Evolutionary conservation across 2,888 invertebrate genomes (phyloP), one percentile per base, ranked within the genome.

Genomic region (Merodon equestris): DNA sequence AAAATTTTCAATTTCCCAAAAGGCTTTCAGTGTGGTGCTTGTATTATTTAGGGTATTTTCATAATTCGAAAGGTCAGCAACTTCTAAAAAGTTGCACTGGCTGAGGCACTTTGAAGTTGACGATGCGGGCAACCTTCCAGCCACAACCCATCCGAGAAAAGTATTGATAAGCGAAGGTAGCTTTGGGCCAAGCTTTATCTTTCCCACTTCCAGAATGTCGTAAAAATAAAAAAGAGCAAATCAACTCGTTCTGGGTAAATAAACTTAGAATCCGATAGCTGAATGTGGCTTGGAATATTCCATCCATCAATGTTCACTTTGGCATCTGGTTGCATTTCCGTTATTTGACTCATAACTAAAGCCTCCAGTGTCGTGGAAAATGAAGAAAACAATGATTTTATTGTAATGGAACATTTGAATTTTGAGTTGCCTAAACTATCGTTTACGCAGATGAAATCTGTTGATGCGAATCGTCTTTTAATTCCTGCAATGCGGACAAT

Each of bases 101-200:
- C 19, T 19, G n/a, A n/a, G n/a, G n/a, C n/a, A n/a, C n/a, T n/a
- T n/a, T n/a, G n/a, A n/a, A n/a, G n/a, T n/a, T n/a, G 19, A 56
- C 40, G 19, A 14, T 9, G 15, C 13, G 12, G 42, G 44, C 14
- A 76, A 36, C 14, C 34, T 66, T 53, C 66, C 61, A 17, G 71
- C 61, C 14, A 70, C 53, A 19, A 68, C 63, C 54, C 74, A 74
- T 15, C 67, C 61, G 2, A 74, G 34, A 10, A 68, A 34, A 0
- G 61, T 74, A 15, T 50, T 68, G 47, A 63, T 47, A 36, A 44
- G 12, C 1, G 47, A 53, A 1, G 68, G 70, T 34, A 70, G 1
- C 12, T 3, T 53, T 10, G 48, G 63, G 0, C 40, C 14, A n/a
- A n/a, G n/a, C n/a, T n/a, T n/a, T n/a, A n/a, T n/a, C n/a, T n/a